phyloP scores from a whole-genome alignment of 2,888 invertebrate genomes.

The Microctonus brassicae region DNA sequence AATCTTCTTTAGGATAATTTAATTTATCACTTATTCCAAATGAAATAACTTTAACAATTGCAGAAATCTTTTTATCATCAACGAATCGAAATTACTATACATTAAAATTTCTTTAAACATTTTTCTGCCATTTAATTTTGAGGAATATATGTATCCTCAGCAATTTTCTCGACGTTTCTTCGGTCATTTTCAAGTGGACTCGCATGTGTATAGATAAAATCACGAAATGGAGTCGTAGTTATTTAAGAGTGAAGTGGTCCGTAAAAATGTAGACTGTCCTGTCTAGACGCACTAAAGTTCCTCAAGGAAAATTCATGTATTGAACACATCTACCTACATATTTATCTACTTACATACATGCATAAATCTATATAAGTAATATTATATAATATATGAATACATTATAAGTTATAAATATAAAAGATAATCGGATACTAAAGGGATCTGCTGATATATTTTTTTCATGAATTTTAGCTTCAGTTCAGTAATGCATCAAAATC shows the following conservation, averaged over 20 bases:
- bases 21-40: too few relatives aligned
- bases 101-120: conserved; percentile 13
- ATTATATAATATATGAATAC: too few relatives aligned
- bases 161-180: too few relatives aligned
- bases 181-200: background rate
- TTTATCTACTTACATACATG: background rate
- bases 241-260: conserved; percentile 49
- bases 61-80: background rate
- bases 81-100: conserved; percentile 2
- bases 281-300: conserved; percentile 52
- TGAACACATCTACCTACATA: conserved; percentile 14
- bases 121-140: conserved; percentile 2
- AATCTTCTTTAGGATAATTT: too few relatives aligned
- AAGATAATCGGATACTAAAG: too few relatives aligned
- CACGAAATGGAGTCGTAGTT: conserved; percentile 41
- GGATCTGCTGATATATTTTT: too few relatives aligned
- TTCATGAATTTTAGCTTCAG: too few relatives aligned
- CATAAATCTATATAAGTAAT: background rate
- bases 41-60: too few relatives aligned
- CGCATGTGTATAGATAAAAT: background rate
- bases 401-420: too few relatives aligned
- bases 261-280: conserved; percentile 47
- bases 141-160: background rate
- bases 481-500: too few relatives aligned
- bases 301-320: conserved; percentile 37